Base-by-base conservation (phyloP, 2,888 invertebrate genomes). In the Hirtodrosophila confusa region DNA sequence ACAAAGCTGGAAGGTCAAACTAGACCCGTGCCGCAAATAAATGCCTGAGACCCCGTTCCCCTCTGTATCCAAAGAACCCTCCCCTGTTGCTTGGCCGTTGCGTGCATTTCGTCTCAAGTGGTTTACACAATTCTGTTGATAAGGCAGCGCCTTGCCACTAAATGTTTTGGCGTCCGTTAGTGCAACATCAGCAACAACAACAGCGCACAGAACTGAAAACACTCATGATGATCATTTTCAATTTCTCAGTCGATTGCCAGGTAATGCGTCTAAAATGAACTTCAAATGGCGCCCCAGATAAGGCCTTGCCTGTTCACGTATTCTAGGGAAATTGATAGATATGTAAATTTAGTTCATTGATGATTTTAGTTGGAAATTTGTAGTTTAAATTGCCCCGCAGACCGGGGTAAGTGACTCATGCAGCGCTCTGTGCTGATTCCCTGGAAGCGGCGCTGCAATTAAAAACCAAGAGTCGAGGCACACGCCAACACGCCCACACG, bases 111-210 rank as follows among this genome's bases (percentile, higher is more conserved):
- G 72, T 69, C 68, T 75, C 75, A 65, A 75, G 75, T 71, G 75
- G 61, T 41, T 65, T 67, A 67, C 60, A 64, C 61, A 71, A 57
- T 60, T 66, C 51, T 35, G 39, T 43, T 51, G 78, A 77, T 77
- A 77, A 74, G 65, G 33, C 51, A 27, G 47, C 63, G 58, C 43
- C 56, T 62, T 66, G 60, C 64, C 68, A 65, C 77, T 80, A 85
- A 82, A 85, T 82, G 82, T 67, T 72, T 74, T 80, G 82, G 85
- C 82, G 82, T 80, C 82, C 76, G 85, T 85, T 82, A 85, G 80
- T 80, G 80, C 61, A 62, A 36, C 68, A 51, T 31, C 48, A 33
- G 27, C 31, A 48, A 36, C 39, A 45, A 36, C 12, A 36, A n/a
- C 43, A 54, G 17, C 17, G 17, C 17, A 17, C 17, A 17, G 17